These are phyloP conservation scores for Herminia tarsipennalis DNA, from an alignment of 2,888 invertebrate species.

Conservation along the genomic window DNA sequence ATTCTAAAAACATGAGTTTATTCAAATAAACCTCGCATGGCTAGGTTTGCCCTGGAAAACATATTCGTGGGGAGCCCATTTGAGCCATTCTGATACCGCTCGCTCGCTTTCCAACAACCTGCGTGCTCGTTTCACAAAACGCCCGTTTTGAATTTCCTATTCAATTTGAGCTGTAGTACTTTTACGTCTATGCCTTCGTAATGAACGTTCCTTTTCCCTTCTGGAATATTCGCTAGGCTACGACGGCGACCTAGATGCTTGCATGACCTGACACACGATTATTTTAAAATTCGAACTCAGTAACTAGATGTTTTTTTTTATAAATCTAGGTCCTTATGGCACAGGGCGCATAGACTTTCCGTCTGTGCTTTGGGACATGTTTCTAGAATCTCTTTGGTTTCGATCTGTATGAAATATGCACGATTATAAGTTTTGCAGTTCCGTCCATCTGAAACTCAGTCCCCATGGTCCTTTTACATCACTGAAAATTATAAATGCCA, in stretches of 20 bases:
- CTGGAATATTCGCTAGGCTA: neutral
- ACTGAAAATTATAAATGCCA: too few species aligned
- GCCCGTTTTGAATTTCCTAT: constrained; percentile 29
- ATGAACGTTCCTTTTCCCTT: constrained; percentile 9
- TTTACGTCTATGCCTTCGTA: constrained; percentile 15
- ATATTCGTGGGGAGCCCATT: constrained; percentile 31
- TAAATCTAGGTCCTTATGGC: too few species aligned
- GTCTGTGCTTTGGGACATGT: too few species aligned
- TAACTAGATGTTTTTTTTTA: too few species aligned
- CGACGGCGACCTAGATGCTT: too few species aligned
- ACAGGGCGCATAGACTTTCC: too few species aligned
- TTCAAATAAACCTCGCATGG: constrained; percentile 23
- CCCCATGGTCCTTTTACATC: too few species aligned
- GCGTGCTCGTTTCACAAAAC: constrained; percentile 17
- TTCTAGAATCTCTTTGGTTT: too few species aligned
- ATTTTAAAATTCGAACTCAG: neutral
- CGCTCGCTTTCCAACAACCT: constrained; percentile 10
- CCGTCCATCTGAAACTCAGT: too few species aligned
- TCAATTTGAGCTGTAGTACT: constrained; percentile 25
- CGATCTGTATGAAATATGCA: too few species aligned
- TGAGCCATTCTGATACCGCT: constrained; percentile 33
- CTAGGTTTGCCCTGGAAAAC: constrained; percentile 24
- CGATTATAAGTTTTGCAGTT: too few species aligned
- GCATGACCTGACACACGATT: neutral
- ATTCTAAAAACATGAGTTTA: constrained; percentile 33